These are phyloP conservation scores for Acronicta leporina DNA, from an alignment of 2,888 invertebrate species.

Conservation along the genomic window DNA sequence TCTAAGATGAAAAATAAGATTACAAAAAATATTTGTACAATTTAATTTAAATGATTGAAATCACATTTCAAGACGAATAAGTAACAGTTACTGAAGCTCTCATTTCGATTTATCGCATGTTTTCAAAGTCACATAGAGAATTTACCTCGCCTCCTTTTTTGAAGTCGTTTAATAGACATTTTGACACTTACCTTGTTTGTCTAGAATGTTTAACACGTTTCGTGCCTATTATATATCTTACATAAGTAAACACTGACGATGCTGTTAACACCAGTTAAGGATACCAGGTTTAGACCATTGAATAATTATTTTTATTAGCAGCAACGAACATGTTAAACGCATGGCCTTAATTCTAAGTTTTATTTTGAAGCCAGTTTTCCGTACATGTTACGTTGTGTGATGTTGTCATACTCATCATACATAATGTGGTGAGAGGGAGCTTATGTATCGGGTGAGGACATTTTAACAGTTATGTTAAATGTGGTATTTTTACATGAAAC, in stretches of 20 bases:
- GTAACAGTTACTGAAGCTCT: too few species aligned
- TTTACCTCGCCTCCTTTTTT: not conserved
- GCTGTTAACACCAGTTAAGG: not conserved
- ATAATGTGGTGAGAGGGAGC: slow-evolving; percentile 73
- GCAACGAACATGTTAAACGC: slow-evolving; percentile 33
- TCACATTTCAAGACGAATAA: too few species aligned
- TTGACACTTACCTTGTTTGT: slow-evolving; percentile 1
- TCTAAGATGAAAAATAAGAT: too few species aligned
- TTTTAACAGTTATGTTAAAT: slow-evolving; percentile 45
- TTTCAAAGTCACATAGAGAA: too few species aligned
- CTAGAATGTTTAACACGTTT: too few species aligned
- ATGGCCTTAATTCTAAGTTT: slow-evolving; percentile 37
- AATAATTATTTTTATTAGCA: not conserved
- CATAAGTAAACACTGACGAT: too few species aligned
- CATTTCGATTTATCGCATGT: too few species aligned
- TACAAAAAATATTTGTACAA: too few species aligned
- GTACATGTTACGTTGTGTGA: slow-evolving; percentile 64
- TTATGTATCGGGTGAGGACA: slow-evolving; percentile 65
- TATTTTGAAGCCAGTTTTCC: slow-evolving; percentile 22
- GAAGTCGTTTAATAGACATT: not conserved
- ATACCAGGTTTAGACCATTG: not conserved
- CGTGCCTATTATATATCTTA: too few species aligned
- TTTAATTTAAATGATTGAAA: too few species aligned
- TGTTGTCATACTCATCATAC: slow-evolving; percentile 68
- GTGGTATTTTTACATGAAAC: slow-evolving; percentile 65